Percentiles rank a stretch among this genome's conserved stretches.
Evolutionary conservation across 1,140 invertebrate species (phyloP).

Genomic region (Drosophila jambulina): DNA sequence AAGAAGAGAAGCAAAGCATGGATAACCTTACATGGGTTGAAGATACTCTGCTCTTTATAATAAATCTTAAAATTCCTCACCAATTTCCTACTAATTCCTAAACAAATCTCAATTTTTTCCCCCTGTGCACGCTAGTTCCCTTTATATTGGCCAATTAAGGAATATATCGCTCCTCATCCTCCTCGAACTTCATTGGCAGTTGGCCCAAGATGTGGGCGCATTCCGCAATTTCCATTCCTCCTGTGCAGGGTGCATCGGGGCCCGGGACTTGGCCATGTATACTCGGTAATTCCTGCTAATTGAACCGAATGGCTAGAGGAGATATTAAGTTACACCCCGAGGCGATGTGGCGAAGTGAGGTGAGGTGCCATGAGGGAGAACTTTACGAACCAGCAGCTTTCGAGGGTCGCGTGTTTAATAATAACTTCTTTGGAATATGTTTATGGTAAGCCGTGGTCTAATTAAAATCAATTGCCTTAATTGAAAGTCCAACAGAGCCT

Average conservation of each 20-base stretch:
- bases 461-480: slow-evolving; percentile 84
- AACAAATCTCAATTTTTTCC: not conserved
- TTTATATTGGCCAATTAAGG: slow-evolving; percentile 66
- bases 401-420: slow-evolving; percentile 78
- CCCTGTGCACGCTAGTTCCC: slow-evolving; percentile 26
- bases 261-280: slow-evolving; percentile 66
- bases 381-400: slow-evolving; percentile 33
- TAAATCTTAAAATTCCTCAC: not conserved
- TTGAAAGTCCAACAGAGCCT: slow-evolving; percentile 76
- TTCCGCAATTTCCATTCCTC: slow-evolving; percentile 31
- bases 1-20: not conserved
- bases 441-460: slow-evolving; percentile 77
- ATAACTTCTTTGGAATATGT: slow-evolving; percentile 79
- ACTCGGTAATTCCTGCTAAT: slow-evolving; percentile 70
- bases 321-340: slow-evolving; percentile 69
- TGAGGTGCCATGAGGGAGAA: slow-evolving; percentile 60
- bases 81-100: not conserved
- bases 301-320: slow-evolving; percentile 67
- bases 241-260: slow-evolving; percentile 60
- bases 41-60: not conserved
- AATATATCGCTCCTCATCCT: slow-evolving; percentile 42
- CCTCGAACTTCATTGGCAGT: slow-evolving; percentile 49
- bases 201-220: slow-evolving; percentile 76
- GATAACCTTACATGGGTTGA: accelerated
- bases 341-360: slow-evolving; percentile 13